phyloP scores from a whole-genome alignment of 1,140 invertebrate species.

The Anthonomus grandis region DNA sequence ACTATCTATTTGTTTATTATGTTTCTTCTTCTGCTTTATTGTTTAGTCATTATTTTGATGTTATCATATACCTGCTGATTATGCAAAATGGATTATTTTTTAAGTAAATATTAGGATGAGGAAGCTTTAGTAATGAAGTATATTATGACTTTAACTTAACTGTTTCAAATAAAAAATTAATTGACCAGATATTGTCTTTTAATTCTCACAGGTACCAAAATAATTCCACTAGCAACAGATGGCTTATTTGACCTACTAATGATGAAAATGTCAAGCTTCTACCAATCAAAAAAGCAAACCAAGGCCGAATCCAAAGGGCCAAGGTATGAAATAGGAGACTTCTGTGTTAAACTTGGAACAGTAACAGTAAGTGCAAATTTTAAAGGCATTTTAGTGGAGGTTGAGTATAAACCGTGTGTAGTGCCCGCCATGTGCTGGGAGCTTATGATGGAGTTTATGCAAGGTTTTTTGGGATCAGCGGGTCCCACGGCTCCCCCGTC shows the following conservation, averaged over 20 bases:
- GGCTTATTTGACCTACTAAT: conserved; percentile 87
- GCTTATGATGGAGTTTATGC: conserved; percentile 86
- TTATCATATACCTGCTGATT: no score
- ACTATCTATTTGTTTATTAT: no score
- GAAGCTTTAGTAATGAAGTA: no score
- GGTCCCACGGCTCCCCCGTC: conserved; percentile 62
- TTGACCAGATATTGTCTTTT: no score
- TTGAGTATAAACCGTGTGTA: conserved; percentile 89
- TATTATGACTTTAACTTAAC: no score
- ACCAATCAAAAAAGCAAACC: conserved; percentile 83
- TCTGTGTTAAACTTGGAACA: conserved; percentile 89
- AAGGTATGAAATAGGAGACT: conserved; percentile 89
- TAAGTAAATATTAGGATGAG: no score
- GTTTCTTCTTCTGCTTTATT: no score
- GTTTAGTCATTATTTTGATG: no score
- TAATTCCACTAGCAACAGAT: conserved; percentile 84
- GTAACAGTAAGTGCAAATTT: conserved; percentile 91
- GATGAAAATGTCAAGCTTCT: conserved; percentile 82
- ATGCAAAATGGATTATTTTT: no score
- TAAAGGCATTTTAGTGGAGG: conserved; percentile 92
- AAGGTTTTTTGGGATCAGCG: conserved; percentile 81
- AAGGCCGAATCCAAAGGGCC: conserved; percentile 88
- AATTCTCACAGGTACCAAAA: conserved; percentile 78
- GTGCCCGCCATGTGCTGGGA: conserved; percentile 87
- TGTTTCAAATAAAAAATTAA: no score